These are phyloP conservation scores for Scomber scombrus DNA, from an alignment of 2,113 vertebrate genomes.

Conservation along the genomic window DNA sequence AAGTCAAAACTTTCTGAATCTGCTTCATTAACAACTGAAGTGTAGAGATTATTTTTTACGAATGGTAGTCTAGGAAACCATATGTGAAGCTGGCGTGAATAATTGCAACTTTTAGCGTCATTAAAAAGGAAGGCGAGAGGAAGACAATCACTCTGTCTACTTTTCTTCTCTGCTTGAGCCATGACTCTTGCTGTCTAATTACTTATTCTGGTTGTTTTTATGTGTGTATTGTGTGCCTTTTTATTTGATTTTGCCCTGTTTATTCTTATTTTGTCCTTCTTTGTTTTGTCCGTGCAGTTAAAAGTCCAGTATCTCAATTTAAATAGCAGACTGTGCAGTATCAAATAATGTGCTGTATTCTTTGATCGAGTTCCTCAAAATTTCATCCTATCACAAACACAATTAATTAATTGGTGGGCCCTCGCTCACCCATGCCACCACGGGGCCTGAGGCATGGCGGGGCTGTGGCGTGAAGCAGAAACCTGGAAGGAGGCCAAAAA, in stretches of 20 bases:
- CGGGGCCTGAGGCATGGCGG: too few species aligned
- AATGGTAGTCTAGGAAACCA: background rate
- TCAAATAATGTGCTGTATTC: constrained; percentile 1
- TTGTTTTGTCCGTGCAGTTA: background rate
- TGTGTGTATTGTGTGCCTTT: background rate
- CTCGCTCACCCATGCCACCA: too few species aligned
- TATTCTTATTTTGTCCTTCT: background rate
- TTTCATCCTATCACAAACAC: constrained; percentile 22
- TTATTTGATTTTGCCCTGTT: background rate
- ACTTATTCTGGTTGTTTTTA: background rate
- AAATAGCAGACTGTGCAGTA: background rate
- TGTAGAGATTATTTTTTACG: background rate
- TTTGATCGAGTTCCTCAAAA: constrained; percentile 13
- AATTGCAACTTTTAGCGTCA: background rate
- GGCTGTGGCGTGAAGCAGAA: too few species aligned
- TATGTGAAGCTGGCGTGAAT: background rate
- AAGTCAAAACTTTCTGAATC: constrained; percentile 23
- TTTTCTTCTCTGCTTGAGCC: background rate
- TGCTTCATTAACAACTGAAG: constrained; percentile 25
- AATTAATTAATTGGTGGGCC: too few species aligned
- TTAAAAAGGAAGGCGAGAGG: background rate
- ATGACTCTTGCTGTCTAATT: background rate
- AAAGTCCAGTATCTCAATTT: background rate
- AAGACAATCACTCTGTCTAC: background rate
- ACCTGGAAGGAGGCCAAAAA: too few species aligned